Evolutionary conservation across 2,888 invertebrate genomes (phyloP), one percentile per base, ranked within the genome.

Genomic region (Lymantria dispar): DNA sequence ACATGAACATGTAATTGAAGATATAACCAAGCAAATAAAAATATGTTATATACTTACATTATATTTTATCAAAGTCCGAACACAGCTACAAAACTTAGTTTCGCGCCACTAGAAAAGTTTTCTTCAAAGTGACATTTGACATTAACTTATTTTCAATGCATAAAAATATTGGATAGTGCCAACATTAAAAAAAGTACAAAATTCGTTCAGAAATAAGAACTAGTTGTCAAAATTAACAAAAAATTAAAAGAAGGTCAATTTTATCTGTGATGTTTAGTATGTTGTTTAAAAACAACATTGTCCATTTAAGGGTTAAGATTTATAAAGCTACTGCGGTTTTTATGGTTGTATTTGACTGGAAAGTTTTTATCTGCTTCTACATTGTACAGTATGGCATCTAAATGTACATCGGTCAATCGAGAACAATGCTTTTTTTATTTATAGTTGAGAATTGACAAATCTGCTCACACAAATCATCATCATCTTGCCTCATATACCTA

Each of bases 1-100:
- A 62, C 58, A 63, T 62, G 45, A 58, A 62, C 60, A 60, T 67
- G 59, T 53, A 63, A 61, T 63, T 62, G 63, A 60, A 63, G 62
- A 65, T 68, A 68, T 63, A 62, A 66, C 60, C 62, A 60, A 63
- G 60, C 62, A 65, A 62, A 65, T 61, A 60, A 57, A 63, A 63
- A 59, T 60, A 62, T 57, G 53, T 58, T 64, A 50, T 60, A 56
- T 60, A 61, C 66, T 66, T 66, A 62, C 62, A 58, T 60, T 49
- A 67, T 67, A 61, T 64, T 66, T 62, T 58, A 60, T 54, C 48
- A 47, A 58, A 55, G 55, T 58, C 58, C 53, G 45, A 55, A 58
- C 53, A 60, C 54, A 55, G 52, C 59, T 64, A 43, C 59, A 64
- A 66, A 64, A 64, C 63, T 63, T 60, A 59, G 64, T 63, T 62